Percentiles rank a stretch among this genome's conserved stretches.
Conservation (phyloP, 2,888 invertebrate species). For the Hofmannophila pseudospretella region DNA sequence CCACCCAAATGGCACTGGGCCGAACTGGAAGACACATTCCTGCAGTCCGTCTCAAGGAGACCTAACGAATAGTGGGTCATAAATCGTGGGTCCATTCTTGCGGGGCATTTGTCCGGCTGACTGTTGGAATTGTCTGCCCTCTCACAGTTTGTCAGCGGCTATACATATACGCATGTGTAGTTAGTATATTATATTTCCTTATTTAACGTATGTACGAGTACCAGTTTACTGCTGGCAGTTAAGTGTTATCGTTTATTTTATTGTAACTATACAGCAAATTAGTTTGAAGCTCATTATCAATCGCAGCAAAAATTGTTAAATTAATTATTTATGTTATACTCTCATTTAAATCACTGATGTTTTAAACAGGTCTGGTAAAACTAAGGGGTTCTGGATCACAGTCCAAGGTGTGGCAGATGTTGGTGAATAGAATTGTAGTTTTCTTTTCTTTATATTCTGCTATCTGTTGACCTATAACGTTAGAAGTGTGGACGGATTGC, state of each 20-base stretch:
- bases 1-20: conserved; percentile 5
- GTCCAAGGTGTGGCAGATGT: too few species aligned
- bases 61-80: conserved; percentile 50
- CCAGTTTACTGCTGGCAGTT: conserved; percentile 8
- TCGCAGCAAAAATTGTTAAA: too few species aligned
- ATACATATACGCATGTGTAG: conserved; percentile 5
- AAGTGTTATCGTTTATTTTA: conserved; percentile 6
- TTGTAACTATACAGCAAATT: conserved; percentile 2
- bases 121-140: conserved; percentile 31
- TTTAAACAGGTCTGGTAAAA: too few species aligned
- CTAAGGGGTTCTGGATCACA: too few species aligned
- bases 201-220: conserved; percentile 1
- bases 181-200: too few species aligned
- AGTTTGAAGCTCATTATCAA: too few species aligned
- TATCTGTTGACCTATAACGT: too few species aligned
- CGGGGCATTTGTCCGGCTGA: conserved; percentile 56
- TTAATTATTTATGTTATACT: too few species aligned
- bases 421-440: too few species aligned
- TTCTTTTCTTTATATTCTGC: too few species aligned
- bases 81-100: conserved; percentile 55
- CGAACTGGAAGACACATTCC: conserved; percentile 37
- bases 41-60: conserved; percentile 35
- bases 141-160: conserved; percentile 37
- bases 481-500: too few species aligned
- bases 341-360: too few species aligned